phyloP scores from a whole-genome alignment of 2,797 vertebrate genomes.

The Pseudopleuronectes americanus region DNA sequence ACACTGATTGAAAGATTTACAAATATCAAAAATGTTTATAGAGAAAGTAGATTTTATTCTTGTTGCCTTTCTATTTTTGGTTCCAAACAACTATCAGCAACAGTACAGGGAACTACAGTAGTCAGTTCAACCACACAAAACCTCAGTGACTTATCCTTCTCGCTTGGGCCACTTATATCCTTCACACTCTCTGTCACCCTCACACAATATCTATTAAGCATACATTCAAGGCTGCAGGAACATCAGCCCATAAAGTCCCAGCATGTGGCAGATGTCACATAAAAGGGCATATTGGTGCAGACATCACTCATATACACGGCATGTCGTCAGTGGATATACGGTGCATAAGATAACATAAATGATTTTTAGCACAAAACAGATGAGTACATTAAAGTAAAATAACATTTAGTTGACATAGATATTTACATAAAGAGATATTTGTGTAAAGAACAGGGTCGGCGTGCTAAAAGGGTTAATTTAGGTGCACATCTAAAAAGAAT shows the following conservation, averaged over 20 bases:
- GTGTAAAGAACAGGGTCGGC: neutral
- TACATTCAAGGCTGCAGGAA: conserved; percentile 44
- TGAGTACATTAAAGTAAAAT: neutral
- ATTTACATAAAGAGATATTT: too few species aligned
- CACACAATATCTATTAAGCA: conserved; percentile 34
- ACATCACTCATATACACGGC: conserved; percentile 25
- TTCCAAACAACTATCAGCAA: too few species aligned
- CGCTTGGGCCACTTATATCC: conserved; percentile 17
- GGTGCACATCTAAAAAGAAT: neutral
- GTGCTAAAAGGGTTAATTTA: conserved; percentile 23
- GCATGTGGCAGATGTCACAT: conserved; percentile 25
- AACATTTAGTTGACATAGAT: too few species aligned
- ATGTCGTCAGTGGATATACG: neutral
- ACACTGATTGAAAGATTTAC: too few species aligned
- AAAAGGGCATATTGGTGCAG: conserved; percentile 7
- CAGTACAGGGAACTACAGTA: too few species aligned
- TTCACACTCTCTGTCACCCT: conserved; percentile 31
- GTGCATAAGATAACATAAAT: neutral
- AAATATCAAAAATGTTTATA: neutral
- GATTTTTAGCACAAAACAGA: neutral
- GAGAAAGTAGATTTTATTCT: neutral
- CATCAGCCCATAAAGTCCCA: conserved; percentile 34
- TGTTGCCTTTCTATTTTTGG: too few species aligned
- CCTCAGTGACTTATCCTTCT: conserved; percentile 8
- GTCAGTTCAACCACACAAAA: neutral